Evolutionary conservation across 2,888 invertebrate genomes (phyloP), one percentile per base, ranked within the genome.

Genomic region (Hypercompe scribonia): DNA sequence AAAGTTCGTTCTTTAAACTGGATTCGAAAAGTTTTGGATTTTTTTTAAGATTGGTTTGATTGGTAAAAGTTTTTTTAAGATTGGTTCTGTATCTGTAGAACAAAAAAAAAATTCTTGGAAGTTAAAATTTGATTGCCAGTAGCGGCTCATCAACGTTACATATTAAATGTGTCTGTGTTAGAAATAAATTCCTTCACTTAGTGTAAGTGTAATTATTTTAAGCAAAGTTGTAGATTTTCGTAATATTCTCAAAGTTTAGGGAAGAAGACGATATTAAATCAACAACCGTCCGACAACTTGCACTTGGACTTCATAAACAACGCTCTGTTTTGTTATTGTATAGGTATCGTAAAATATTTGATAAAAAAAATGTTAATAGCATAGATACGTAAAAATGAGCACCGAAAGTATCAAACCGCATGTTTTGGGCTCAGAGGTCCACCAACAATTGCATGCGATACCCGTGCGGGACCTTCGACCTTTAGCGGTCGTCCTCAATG

Each of bases 401-500:
- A 65, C 58, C 33, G 33, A 50, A 67, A 64, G 39, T 68, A 58
- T 71, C 24, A 74, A 74, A 71, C 71, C 71, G 64, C 70, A 28
- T 33, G 63, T 70, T 46, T 46, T 36, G 58, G 70, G 73, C 18
- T 64, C 13, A 66, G 67, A 63, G 46, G 71, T 71, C 28, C 64
- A 50, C 36, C 54, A 15, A 58, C 31, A 34, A 46, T 34, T 36
- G 73, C 50, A 65, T 42, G 68, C 71, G 54, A 65, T 58, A 71
- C 64, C 46, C 61, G 75, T n/a, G 54, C 72, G 65, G 65, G 69
- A 72, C 76, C 75, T 69, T 77, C 75, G 78, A 81, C 81, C 86
- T 83, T 85, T 80, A 71, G 78, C 83, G 84, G 84, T 84, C 79
- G 86, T 87, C 85, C 89, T 92, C 90, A 91, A 91, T 89, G 86